Evolutionary conservation across 2,113 vertebrate genomes (phyloP).

Genomic region (Aspidoscelis tigris): DNA sequence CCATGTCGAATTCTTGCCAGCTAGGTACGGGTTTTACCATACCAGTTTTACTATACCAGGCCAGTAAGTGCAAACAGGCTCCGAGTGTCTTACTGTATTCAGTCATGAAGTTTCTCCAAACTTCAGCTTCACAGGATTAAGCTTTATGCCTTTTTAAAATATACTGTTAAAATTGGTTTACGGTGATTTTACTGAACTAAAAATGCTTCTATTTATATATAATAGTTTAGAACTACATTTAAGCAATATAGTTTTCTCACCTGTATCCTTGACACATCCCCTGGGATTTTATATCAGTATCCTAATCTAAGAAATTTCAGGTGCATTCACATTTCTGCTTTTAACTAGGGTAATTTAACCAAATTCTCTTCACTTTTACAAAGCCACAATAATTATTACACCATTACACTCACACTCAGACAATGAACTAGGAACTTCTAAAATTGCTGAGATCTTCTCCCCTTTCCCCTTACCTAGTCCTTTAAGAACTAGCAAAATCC

Average conservation of each 20-base stretch:
- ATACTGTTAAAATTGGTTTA: background rate
- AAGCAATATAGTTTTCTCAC: background rate
- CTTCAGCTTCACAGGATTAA: background rate
- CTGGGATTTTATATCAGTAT: background rate
- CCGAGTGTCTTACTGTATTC: background rate
- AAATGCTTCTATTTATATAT: background rate
- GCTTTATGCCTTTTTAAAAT: background rate
- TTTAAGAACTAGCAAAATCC: too few species aligned
- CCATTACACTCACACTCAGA: background rate
- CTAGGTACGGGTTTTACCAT: too few species aligned
- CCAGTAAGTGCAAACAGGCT: too few species aligned
- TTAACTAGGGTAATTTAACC: too few species aligned
- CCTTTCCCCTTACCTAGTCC: background rate
- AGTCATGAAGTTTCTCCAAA: background rate
- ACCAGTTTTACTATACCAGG: too few species aligned
- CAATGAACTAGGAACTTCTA: background rate
- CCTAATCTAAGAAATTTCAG: too few species aligned
- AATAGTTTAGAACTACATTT: background rate
- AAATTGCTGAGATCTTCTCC: background rate
- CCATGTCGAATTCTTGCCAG: too few species aligned
- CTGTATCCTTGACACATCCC: too few species aligned
- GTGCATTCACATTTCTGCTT: too few species aligned
- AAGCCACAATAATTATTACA: background rate
- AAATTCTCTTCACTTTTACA: background rate
- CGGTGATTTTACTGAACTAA: background rate